phyloP scores from a whole-genome alignment of 2,888 invertebrate species.

The Rambutsinella grinnellia region DNA sequence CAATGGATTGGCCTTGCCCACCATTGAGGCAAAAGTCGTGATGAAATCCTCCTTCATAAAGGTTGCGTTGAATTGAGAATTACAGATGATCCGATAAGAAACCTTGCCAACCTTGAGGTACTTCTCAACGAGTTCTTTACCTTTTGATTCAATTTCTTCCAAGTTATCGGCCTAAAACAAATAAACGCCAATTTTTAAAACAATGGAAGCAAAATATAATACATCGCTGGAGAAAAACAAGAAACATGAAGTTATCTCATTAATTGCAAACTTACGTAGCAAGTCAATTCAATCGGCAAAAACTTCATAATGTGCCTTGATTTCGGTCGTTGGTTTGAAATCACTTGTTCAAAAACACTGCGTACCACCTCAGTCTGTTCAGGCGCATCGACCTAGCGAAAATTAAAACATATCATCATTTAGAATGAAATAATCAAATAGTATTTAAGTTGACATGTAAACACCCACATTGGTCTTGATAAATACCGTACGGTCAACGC shows the following conservation, averaged over 20 bases:
- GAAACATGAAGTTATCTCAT: neutral
- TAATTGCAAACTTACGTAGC: conserved; percentile 72
- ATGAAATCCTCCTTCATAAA: conserved; percentile 81
- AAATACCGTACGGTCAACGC: conserved; percentile 87
- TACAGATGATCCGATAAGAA: conserved; percentile 83
- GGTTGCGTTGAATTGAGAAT: conserved; percentile 82
- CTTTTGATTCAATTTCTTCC: conserved; percentile 80
- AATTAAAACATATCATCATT: conserved; percentile 1
- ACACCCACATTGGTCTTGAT: conserved; percentile 79
- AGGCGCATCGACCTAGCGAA: conserved; percentile 73
- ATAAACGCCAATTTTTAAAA: conserved; percentile 11
- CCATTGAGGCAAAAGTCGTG: conserved; percentile 79
- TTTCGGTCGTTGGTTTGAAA: conserved; percentile 77
- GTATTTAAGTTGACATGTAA: conserved; percentile 15
- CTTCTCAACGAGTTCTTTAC: conserved; percentile 78
- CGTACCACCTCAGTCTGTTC: conserved; percentile 81
- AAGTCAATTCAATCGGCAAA: conserved; percentile 85
- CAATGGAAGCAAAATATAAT: neutral
- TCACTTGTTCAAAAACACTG: conserved; percentile 81
- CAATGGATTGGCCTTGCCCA: conserved; percentile 77
- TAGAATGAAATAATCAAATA: conserved; percentile 18
- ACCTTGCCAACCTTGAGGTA: conserved; percentile 80
- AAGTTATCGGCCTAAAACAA: conserved; percentile 74
- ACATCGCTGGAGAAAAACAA: conserved; percentile 4
- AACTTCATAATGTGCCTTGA: conserved; percentile 83